A percentile compares a stretch with the other conserved stretches of the same genome.
Evolutionary conservation across 1,140 invertebrate species (phyloP).

Genomic region (Eupristina koningsbergeri): DNA sequence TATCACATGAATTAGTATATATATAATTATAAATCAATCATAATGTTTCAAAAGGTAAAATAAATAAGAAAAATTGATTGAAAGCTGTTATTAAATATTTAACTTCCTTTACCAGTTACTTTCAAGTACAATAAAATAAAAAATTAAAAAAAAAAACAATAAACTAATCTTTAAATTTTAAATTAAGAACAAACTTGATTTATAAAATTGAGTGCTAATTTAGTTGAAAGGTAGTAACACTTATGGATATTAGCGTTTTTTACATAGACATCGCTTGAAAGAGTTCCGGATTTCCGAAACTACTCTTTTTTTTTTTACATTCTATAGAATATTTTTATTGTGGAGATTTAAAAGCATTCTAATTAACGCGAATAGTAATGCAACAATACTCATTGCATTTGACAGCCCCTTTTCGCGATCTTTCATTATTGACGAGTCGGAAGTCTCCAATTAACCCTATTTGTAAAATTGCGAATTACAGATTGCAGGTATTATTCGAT

Average conservation of each 20-base stretch:
- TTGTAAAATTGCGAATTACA: slow-evolving; percentile 20
- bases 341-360: slow-evolving; percentile 26
- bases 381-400: slow-evolving; percentile 16
- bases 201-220: neutral
- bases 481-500: neutral
- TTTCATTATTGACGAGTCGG: slow-evolving; percentile 28
- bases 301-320: neutral
- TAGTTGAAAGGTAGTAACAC: neutral
- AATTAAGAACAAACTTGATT: neutral
- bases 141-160: too few species aligned
- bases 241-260: neutral
- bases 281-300: slow-evolving; percentile 37
- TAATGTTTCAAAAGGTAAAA: too few species aligned
- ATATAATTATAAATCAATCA: too few species aligned
- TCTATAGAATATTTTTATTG: neutral
- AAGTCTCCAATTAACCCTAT: slow-evolving; percentile 33
- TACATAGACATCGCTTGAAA: slow-evolving; percentile 41
- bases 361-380: slow-evolving; percentile 23
- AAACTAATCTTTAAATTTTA: too few species aligned
- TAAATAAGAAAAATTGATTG: too few species aligned
- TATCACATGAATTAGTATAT: too few species aligned
- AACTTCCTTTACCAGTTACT: too few species aligned
- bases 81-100: too few species aligned
- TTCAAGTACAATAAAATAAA: too few species aligned
- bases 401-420: neutral